These are phyloP conservation scores for Ptilorrhoa leucosticta DNA, from an alignment of 2,113 vertebrate genomes.

Conservation along the genomic window DNA sequence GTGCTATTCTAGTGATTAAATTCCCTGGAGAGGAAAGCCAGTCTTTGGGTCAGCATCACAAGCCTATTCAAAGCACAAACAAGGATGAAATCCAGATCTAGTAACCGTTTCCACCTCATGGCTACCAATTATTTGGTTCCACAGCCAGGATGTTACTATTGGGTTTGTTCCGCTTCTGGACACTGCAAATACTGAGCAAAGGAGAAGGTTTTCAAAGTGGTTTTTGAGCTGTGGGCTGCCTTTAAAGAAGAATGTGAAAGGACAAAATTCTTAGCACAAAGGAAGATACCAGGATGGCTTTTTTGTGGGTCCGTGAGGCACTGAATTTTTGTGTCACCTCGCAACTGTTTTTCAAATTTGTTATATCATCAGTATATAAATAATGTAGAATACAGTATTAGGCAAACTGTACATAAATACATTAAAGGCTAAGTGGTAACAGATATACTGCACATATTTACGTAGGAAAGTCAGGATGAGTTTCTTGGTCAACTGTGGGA, in stretches of 20 bases:
- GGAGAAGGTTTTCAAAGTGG: not conserved
- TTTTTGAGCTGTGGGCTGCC: not conserved
- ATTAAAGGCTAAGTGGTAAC: not conserved
- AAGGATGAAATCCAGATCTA: not conserved
- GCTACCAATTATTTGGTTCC: not conserved
- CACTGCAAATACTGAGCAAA: not conserved
- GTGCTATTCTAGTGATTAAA: not conserved
- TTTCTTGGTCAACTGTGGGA: not conserved
- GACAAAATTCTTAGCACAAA: not conserved
- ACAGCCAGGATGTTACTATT: not conserved
- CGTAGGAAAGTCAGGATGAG: fast-evolving
- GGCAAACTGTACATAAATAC: not conserved
- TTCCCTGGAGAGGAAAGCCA: not conserved
- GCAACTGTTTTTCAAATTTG: not conserved
- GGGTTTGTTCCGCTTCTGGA: not conserved
- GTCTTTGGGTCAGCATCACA: not conserved
- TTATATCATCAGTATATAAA: not conserved
- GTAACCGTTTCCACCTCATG: not conserved
- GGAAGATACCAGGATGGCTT: not conserved
- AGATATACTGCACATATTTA: not conserved
- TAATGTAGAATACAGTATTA: not conserved
- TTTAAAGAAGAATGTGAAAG: not conserved
- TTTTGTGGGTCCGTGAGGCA: not conserved
- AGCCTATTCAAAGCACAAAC: not conserved
- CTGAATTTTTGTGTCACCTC: not conserved